These are phyloP conservation scores for Gymnocheta viridis DNA, from an alignment of 2,888 invertebrate genomes.

Conservation along the genomic window DNA sequence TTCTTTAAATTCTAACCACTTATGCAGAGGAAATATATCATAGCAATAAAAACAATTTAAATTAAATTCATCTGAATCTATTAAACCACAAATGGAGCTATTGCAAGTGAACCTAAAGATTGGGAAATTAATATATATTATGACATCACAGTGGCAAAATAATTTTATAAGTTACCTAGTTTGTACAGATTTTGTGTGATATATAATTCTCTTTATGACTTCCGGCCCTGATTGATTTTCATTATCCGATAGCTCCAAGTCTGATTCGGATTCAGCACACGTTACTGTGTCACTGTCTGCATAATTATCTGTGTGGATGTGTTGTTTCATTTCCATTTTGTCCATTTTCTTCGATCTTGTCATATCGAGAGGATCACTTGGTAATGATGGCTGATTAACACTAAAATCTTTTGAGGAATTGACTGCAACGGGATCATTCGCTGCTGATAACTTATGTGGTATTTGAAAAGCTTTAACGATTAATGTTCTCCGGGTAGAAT, in stretches of 20 bases:
- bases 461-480: slow-evolving; percentile 17
- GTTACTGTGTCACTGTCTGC: not conserved
- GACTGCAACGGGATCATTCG: not conserved
- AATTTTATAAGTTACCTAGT: slow-evolving; percentile 50
- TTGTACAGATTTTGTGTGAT: slow-evolving; percentile 45
- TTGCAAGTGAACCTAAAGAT: slow-evolving; percentile 58
- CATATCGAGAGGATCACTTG: slow-evolving; percentile 36
- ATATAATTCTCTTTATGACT: slow-evolving; percentile 52
- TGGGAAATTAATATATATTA: not conserved
- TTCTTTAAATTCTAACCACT: slow-evolving; percentile 48
- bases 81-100: slow-evolving; percentile 55
- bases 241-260: not conserved
- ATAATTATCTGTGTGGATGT: not conserved
- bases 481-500: not conserved
- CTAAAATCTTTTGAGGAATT: slow-evolving; percentile 25
- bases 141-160: not conserved
- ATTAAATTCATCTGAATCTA: slow-evolving; percentile 55
- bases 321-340: not conserved
- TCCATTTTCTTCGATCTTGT: not conserved
- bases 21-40: slow-evolving; percentile 54
- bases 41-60: slow-evolving; percentile 67
- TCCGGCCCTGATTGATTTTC: slow-evolving; percentile 13
- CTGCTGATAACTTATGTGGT: not conserved
- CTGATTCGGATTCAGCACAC: slow-evolving; percentile 21
- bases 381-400: slow-evolving; percentile 9